Evolutionary conservation across 92 coral and sea anemone species (phyloP).

Genomic region (Bergia puertoricense): DNA sequence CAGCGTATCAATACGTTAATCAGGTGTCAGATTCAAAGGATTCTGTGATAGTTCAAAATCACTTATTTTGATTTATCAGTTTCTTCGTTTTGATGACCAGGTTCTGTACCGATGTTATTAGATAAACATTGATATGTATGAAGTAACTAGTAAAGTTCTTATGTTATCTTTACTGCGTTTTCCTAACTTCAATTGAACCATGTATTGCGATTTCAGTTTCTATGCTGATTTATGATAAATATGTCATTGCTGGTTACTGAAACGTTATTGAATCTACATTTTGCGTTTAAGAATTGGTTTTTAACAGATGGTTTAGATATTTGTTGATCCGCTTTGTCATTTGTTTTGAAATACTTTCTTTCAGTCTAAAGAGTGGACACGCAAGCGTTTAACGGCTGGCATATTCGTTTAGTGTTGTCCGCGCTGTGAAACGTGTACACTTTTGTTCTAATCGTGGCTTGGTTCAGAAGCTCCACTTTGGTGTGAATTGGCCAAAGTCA

Average conservation of each 20-base stretch:
- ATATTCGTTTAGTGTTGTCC: too few relatives aligned
- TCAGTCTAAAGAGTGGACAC: conserved; percentile 9
- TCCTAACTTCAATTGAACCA: too few relatives aligned
- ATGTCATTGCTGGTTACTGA: not conserved
- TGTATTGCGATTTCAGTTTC: not conserved
- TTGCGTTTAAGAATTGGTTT: not conserved
- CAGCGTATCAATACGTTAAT: too few relatives aligned
- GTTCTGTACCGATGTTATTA: too few relatives aligned
- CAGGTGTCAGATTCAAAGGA: too few relatives aligned
- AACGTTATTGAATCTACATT: not conserved
- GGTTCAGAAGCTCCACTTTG: not conserved
- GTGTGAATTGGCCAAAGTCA: not conserved
- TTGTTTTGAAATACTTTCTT: conserved; percentile 15
- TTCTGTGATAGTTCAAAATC: too few relatives aligned
- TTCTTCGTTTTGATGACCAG: too few relatives aligned
- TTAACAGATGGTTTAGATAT: not conserved
- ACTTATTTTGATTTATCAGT: too few relatives aligned
- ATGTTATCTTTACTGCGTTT: too few relatives aligned
- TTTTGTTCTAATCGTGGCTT: not conserved
- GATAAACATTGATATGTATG: too few relatives aligned
- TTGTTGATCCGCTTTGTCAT: not conserved
- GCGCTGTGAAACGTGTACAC: not conserved
- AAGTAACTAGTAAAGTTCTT: too few relatives aligned
- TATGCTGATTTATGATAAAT: not conserved
- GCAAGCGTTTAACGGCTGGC: too few relatives aligned